These are phyloP conservation scores for Strigamia transsilvanica DNA, from an alignment of 2,888 invertebrate genomes.

Conservation along the genomic window DNA sequence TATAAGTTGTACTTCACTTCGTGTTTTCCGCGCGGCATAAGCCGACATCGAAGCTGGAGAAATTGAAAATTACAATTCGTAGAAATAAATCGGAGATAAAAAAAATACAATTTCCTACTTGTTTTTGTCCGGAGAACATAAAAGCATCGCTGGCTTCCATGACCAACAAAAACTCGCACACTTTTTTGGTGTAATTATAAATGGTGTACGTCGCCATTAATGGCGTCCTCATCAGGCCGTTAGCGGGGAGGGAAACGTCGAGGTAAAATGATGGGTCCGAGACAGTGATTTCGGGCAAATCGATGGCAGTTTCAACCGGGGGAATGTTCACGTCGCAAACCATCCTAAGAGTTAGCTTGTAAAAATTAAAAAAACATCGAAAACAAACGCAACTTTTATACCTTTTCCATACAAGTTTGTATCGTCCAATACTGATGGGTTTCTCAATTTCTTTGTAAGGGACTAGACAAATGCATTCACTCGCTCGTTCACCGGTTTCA, in stretches of 20 bases:
- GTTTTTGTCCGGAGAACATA: conserved; percentile 94
- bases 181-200: conserved; percentile 75
- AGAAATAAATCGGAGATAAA: neutral
- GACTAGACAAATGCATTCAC: conserved; percentile 63
- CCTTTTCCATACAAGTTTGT: conserved; percentile 63
- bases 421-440: conserved; percentile 62
- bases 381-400: conserved; percentile 54
- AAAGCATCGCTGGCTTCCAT: conserved; percentile 89
- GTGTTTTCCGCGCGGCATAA: conserved; percentile 64
- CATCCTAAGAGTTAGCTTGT: neutral
- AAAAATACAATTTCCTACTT: conserved; percentile 69
- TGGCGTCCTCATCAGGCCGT: conserved; percentile 75
- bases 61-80: conserved; percentile 60
- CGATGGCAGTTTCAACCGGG: neutral
- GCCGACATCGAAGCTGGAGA: conserved; percentile 66
- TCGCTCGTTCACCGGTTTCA: conserved; percentile 62
- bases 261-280: conserved; percentile 57
- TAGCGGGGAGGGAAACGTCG: conserved; percentile 70
- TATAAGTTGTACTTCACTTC: conserved; percentile 76
- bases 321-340: neutral
- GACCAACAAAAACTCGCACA: conserved; percentile 76
- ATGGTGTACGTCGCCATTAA: conserved; percentile 76
- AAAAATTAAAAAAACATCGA: too few species aligned
- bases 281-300: conserved; percentile 57
- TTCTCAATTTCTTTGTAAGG: conserved; percentile 60